Evolutionary conservation across 2,888 invertebrate species (phyloP).

Genomic region (Diplolepis rosae): DNA sequence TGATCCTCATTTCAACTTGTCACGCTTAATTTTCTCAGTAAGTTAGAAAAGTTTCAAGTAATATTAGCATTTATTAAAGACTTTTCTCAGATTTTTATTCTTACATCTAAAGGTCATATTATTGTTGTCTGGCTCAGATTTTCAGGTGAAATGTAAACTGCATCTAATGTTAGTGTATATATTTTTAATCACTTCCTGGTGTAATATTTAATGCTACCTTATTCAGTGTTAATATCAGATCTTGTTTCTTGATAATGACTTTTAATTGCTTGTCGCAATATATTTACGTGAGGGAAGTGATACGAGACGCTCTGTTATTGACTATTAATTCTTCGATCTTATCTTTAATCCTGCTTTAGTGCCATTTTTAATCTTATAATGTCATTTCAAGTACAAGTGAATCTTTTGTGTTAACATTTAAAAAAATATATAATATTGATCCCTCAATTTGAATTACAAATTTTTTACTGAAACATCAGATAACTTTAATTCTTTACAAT

Average conservation of each 20-base stretch:
- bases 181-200: background rate
- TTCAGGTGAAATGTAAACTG: background rate
- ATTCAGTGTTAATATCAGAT: background rate
- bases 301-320: slow-evolving; percentile 40
- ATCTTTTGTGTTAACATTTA: no score
- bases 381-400: no score
- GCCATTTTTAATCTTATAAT: background rate
- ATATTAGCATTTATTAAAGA: background rate
- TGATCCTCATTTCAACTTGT: slow-evolving; percentile 5
- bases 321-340: slow-evolving; percentile 48
- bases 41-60: slow-evolving; percentile 10
- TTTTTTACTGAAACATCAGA: no score
- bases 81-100: background rate
- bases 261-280: slow-evolving; percentile 40
- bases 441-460: no score
- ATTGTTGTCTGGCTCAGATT: background rate
- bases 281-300: slow-evolving; percentile 41
- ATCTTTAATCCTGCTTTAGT: slow-evolving; percentile 4
- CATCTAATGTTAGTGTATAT: background rate
- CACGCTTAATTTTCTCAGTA: slow-evolving; percentile 18
- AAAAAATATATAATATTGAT: no score
- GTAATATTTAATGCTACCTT: background rate
- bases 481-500: no score
- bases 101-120: background rate
- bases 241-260: slow-evolving; percentile 28